Evolutionary conservation across 2,113 vertebrate species (phyloP), one percentile per base, ranked within the genome.

Genomic region (Lagopus muta): DNA sequence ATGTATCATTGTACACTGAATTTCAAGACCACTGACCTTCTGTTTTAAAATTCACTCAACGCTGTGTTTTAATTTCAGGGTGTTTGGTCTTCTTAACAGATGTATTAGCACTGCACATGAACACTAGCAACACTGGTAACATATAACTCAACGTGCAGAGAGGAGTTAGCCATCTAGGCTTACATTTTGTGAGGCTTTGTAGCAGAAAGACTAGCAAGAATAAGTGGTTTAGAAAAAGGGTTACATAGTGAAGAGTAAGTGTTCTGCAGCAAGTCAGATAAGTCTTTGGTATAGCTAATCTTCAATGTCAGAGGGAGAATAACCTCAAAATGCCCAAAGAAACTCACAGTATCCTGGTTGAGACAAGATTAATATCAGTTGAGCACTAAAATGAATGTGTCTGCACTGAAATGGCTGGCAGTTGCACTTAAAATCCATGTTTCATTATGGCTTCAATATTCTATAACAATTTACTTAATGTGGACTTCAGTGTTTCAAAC

Each of bases 361-460:
- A 87, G 45, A 73, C 21, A 70, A 75, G n/a, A 55, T 55, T 66
- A 89, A 66, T 42, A 50, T 21, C 42, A 60, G 3, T 4, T 64
- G 24, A 36, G 22, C 64, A 79, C 76, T 52, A 89, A 87, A 71
- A 79, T 74, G 15, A 91, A 73, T 70, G 65, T 38, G 48, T 36
- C 27, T 91, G 60, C 65, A 85, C 54, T 87, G 24, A 91, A 93
- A 89, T 67, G 32, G 42, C 16, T 48, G 6, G 4, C 61, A 69
- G 85, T 89, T 93, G 62, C 62, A 71, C 58, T 87, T 73, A 28
- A 79, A 94, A 70, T 50, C 9, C 22, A 54, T 66, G 28, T 58
- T 89, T 86, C 80, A 76, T 69, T 92, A 85, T 62, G 5, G 67
- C 85, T 94, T 94, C 40, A 69, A 50, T 81, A 67, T 47, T 88